These are phyloP conservation scores for Timema cristinae DNA, from an alignment of 2,888 invertebrate genomes.

Conservation along the genomic window DNA sequence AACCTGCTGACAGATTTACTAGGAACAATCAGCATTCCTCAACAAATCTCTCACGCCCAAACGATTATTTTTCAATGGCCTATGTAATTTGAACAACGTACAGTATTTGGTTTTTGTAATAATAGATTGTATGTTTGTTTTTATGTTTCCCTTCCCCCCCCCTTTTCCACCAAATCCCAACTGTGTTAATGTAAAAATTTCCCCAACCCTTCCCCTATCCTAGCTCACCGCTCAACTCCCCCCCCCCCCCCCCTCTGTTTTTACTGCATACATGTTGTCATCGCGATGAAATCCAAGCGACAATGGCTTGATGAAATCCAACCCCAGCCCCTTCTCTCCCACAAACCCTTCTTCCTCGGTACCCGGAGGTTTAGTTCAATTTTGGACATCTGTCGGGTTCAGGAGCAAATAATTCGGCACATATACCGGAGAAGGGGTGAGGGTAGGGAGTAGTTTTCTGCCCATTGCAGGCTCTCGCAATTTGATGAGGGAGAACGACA, in stretches of 20 bases:
- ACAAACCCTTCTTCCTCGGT: too few relatives aligned
- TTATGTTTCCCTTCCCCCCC: background rate
- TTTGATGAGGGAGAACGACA: too few relatives aligned
- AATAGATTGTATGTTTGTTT: background rate
- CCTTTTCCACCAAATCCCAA: background rate
- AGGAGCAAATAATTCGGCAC: too few relatives aligned
- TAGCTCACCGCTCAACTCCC: background rate
- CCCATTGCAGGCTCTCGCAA: too few relatives aligned
- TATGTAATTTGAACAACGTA: background rate
- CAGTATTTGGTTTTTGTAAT: background rate
- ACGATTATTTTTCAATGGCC: slow-evolving; percentile 7
- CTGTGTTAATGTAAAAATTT: background rate
- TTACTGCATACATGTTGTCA: background rate
- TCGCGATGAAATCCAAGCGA: too few relatives aligned
- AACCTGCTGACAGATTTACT: slow-evolving; percentile 2
- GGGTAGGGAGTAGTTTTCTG: too few relatives aligned
- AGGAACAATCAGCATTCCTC: slow-evolving; percentile 11
- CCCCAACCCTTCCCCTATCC: background rate
- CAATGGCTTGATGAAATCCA: too few relatives aligned
- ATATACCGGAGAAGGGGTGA: too few relatives aligned
- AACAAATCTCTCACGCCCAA: background rate
- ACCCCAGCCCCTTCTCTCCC: too few relatives aligned
- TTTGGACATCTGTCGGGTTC: too few relatives aligned
- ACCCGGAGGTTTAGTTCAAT: too few relatives aligned
- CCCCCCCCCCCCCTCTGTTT: background rate